Percentiles rank a stretch among this genome's conserved stretches.
Evolutionary conservation across 2,888 invertebrate species (phyloP).

Genomic region (Perdita meconis): DNA sequence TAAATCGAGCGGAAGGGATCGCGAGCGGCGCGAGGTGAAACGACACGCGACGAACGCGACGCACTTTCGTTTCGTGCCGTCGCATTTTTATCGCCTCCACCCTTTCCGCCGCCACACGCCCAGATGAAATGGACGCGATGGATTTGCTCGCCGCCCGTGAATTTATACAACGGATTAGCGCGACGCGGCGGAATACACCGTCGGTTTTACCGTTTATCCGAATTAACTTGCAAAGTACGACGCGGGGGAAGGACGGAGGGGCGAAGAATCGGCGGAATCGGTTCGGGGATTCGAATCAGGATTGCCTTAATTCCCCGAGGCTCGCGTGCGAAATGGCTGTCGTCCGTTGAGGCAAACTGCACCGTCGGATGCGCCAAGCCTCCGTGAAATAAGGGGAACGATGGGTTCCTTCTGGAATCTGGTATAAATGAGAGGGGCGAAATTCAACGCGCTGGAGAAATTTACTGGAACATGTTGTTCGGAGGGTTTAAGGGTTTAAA

Average conservation of each 20-base stretch:
- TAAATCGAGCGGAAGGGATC: conserved; percentile 12
- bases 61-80: conserved; percentile 38
- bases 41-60: conserved; percentile 33
- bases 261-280: not conserved
- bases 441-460: too few species aligned
- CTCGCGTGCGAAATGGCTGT: not conserved
- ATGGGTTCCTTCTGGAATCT: not conserved
- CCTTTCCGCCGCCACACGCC: too few species aligned
- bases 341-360: not conserved
- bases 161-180: conserved; percentile 25
- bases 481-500: too few species aligned
- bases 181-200: conserved; percentile 1
- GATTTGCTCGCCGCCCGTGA: not conserved
- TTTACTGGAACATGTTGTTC: too few species aligned
- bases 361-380: not conserved
- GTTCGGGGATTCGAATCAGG: conserved; percentile 5
- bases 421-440: too few species aligned
- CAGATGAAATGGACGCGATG: conserved; percentile 14
- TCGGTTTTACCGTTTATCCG: conserved; percentile 15
- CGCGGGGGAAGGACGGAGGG: not conserved
- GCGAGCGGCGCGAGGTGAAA: not conserved
- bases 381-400: not conserved
- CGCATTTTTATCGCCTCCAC: conserved; percentile 35
- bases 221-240: conserved; percentile 18
- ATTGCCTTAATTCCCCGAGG: conserved; percentile 1